Base-by-base conservation (phyloP, 2,113 vertebrate genomes). In the Sitta europaea region DNA sequence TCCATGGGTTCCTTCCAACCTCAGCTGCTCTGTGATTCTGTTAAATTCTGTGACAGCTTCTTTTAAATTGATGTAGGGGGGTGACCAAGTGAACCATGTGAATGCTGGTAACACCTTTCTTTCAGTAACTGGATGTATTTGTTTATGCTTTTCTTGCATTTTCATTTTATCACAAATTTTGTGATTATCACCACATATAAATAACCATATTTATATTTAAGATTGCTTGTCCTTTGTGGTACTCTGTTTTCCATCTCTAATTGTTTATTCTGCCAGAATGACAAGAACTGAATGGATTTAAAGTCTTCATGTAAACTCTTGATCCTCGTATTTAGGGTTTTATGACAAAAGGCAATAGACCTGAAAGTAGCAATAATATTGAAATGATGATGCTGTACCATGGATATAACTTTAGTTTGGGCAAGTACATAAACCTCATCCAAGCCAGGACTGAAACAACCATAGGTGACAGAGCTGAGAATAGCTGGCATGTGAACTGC, bases 371-470 rank as follows among this genome's bases (percentile, higher is more conserved):
- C 40, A 70, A 25, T 80, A 76, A 43, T 61, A 73, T 38, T 54
- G 33, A 67, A 78, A 33, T 21, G 17, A 54, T 72, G 70, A n/a
- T 63, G 28, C 21, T 68, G 11, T 59, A 22, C 77, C 28, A 31
- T 16, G 28, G 40, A 13, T 61, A 8, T 3, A 55, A 50, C 5
- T 61, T 86, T 29, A 18, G 5, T 86, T 67, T 65, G 36, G 42
- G 22, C 1, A 5, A 72, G 4, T 38, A 35, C 5, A 1, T 43
- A 62, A 79, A 4, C 28, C 35, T 72, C 11, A 36, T n/a, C 20
- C n/a, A 55, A 72, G 70, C 31, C 29, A 75, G 57, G 48, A 58
- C 10, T 0, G 0, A 59, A 82, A 27, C 17, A 78, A 17, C 5
- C 33, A 45, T 11, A 45, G 59, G 12, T 42, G 71, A 75, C 65